Base-by-base conservation (phyloP, 2,888 invertebrate genomes). In the Argyresthia goedartella region DNA sequence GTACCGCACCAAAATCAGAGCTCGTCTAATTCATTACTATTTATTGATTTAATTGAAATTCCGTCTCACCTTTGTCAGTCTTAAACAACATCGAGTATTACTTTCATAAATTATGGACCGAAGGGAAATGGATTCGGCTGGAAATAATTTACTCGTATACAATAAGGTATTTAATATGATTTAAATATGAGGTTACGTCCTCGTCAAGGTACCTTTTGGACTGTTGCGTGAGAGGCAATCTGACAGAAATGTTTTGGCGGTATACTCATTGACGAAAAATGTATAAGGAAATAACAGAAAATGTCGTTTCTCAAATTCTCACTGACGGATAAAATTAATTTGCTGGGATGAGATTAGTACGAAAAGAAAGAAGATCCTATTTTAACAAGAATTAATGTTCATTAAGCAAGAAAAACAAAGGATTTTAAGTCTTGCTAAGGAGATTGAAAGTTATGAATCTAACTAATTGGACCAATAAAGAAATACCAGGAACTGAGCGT, bases 381-480 rank as follows among this genome's bases (percentile, higher is more conserved):
- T 16, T 10, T 16, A 14, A 16, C 44, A 44, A 44, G 16, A 44
- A 44, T 44, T 44, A 44, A 44, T 10, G 44, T 44, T 44, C 44
- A 44, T 43, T 14, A 43, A 8, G 16, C 14, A 10, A 44, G 42
- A 44, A 15, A 43, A 16, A 44, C 6, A 25, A 25, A 25, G 25
- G 25, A 25, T 25, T 25, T 25, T 25, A 25, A 4, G 6, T 25
- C 25, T 25, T 25, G 25, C 33, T 47, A 47, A 8, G 33, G 25
- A 47, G 34, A 47, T 47, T 47, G 47, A 34, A 33, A 47, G 34
- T 47, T 34, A 47, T 47, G 47, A 47, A 47, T 47, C 47, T 47
- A 8, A 13, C 47, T 47, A 47, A 47, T 47, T 25, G 34, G 47
- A 47, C 33, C 34, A 47, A 47, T 47, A 33, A 34, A 46, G n/a